Evolutionary conservation across 2,888 invertebrate species (phyloP), one percentile per base, ranked within the genome.

Genomic region (Drosophila merina): DNA sequence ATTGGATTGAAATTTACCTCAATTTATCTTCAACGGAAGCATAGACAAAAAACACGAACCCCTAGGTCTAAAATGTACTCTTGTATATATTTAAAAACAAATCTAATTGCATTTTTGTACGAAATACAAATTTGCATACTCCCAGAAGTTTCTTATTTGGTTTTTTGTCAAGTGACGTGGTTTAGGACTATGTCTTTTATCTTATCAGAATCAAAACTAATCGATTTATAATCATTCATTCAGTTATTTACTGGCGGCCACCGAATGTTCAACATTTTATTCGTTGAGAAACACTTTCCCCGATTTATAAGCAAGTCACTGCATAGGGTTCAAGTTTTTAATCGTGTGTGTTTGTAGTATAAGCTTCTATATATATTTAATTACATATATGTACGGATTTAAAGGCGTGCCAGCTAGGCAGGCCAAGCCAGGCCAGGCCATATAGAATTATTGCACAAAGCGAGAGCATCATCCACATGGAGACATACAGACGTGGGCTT

Each of bases 381-480:
- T 26, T 60, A 31, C 36, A 59, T 9, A 64, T 62, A 60, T 33
- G 31, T 60, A 57, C 58, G 38, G 31, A 49, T 40, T 57, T 49
- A 36, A 42, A 57, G 57, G 57, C 57, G 57, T 42, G 60, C 63
- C 40, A 7, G 52, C 1, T 45, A 6, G 14, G 14, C 14, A 14
- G 14, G 12, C 25, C 26, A 25, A 9, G 14, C 63, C 20, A 20
- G 20, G 12, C 25, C 26, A 25, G n/a, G 14, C 63, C 26, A n/a
- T 40, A 31, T 40, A 38, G 44, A 48, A 42, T 33, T 42, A 20
- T 26, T 36, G n/a, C 47, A 10, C n/a, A 20, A 31, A 57, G 14
- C 54, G 9, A 38, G 14, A 33, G 10, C 50, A 72, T 72, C 71
- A 57, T 56, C 74, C 48, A 31, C 31, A 49, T 54, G 57, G 55